These are phyloP conservation scores for Nasonia giraulti DNA, from an alignment of 1,140 invertebrate genomes.

Conservation along the genomic window DNA sequence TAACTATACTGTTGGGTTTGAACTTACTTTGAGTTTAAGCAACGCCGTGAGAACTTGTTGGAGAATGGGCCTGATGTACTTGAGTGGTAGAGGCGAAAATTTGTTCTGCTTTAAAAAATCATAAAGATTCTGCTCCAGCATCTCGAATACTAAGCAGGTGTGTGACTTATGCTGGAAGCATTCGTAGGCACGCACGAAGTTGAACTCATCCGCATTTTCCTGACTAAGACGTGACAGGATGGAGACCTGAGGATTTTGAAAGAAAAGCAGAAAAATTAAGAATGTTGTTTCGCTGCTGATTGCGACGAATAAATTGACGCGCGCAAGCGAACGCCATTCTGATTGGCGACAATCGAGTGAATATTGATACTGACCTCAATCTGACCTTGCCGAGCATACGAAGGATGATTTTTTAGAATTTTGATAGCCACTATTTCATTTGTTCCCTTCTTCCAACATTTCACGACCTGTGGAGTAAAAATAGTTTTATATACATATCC, in stretches of 20 bases:
- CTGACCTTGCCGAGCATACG: constrained; percentile 99
- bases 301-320: neutral
- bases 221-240: constrained; percentile 97
- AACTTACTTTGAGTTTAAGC: constrained; percentile 91
- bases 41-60: constrained; percentile 99
- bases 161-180: constrained; percentile 99
- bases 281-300: neutral
- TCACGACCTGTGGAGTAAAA: constrained; percentile 84
- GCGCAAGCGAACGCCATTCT: too few relatives aligned
- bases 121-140: constrained; percentile 99
- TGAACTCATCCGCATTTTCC: constrained; percentile 99
- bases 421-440: constrained; percentile 99
- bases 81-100: constrained; percentile 97
- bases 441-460: constrained; percentile 99
- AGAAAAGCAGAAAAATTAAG: constrained; percentile 23
- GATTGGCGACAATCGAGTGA: neutral
- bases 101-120: constrained; percentile 99
- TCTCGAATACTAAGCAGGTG: constrained; percentile 99
- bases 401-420: constrained; percentile 99
- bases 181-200: constrained; percentile 99
- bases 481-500: constrained; percentile 9
- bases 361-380: constrained; percentile 88
- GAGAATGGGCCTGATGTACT: constrained; percentile 98
- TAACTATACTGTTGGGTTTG: neutral
- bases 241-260: constrained; percentile 80